These are phyloP conservation scores for Caenorhabditis imperialis DNA, from an alignment of 2,888 invertebrate genomes.

Conservation along the genomic window DNA sequence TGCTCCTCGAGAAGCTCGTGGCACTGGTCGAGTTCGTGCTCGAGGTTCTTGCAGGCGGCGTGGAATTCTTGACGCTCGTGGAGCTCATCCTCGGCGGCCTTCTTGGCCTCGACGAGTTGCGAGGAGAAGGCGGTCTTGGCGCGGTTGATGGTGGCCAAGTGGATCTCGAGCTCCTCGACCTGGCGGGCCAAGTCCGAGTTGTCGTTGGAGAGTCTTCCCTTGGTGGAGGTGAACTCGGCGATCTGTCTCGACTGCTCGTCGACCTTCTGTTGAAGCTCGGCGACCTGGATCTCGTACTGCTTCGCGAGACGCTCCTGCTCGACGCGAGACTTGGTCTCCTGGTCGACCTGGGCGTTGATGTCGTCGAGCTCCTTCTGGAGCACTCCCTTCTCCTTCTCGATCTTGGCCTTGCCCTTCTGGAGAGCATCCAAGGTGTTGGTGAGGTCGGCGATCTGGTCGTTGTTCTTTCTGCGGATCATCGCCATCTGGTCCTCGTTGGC, in stretches of 20 bases:
- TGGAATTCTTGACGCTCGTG: conserved; percentile 75
- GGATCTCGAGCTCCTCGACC: conserved; percentile 91
- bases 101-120: conserved; percentile 91
- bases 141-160: conserved; percentile 89
- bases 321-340: conserved; percentile 71
- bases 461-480: conserved; percentile 99
- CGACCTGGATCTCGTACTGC: conserved; percentile 82
- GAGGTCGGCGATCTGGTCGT: conserved; percentile 98
- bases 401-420: conserved; percentile 93
- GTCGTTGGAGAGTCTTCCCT: conserved; percentile 97
- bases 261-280: conserved; percentile 94
- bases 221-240: conserved; percentile 87
- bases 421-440: conserved; percentile 99
- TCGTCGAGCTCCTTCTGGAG: conserved; percentile 75
- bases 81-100: conserved; percentile 91
- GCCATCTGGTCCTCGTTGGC: conserved; percentile 97
- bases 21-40: conserved; percentile 98
- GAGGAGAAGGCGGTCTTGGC: conserved; percentile 66
- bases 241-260: conserved; percentile 94
- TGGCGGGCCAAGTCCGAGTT: conserved; percentile 96
- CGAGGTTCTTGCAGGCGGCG: conserved; percentile 86
- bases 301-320: conserved; percentile 76
- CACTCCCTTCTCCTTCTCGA: conserved; percentile 69
- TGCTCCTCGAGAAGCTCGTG: conserved; percentile 99
- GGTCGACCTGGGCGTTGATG: conserved; percentile 70